Conservation (phyloP, 2,888 invertebrate species). For the Drosophila algonquin region DNA sequence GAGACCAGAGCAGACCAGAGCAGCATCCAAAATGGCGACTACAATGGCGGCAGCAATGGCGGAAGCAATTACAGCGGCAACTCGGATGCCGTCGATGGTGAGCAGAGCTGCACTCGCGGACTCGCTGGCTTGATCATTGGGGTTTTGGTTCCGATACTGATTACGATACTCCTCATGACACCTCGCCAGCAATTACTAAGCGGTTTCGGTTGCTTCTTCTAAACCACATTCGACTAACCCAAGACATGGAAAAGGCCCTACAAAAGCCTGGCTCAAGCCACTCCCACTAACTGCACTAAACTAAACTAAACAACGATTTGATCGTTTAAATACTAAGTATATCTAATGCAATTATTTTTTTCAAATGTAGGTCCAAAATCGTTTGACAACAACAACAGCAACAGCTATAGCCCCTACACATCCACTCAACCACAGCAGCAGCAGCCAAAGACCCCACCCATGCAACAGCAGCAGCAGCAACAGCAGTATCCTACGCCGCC, state of each 20-base stretch:
- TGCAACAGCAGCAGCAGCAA: constrained; percentile 59
- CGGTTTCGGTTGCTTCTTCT: constrained; percentile 68
- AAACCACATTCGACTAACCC: constrained; percentile 61
- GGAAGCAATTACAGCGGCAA: constrained; percentile 29
- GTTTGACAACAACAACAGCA: constrained; percentile 34
- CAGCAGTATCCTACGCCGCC: constrained; percentile 59
- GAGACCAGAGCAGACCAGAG: constrained; percentile 35
- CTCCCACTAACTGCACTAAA: constrained; percentile 68
- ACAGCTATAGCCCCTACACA: constrained; percentile 52
- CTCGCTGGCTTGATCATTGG: constrained; percentile 61
- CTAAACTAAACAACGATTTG: constrained; percentile 16
- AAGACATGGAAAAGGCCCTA: constrained; percentile 49
- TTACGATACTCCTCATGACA: constrained; percentile 40
- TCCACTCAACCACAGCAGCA: constrained; percentile 52
- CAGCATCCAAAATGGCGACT: constrained; percentile 22
- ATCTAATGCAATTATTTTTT: neutral
- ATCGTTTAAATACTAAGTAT: neutral
- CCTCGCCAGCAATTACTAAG: constrained; percentile 74
- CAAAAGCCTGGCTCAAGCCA: constrained; percentile 44
- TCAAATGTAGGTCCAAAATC: constrained; percentile 23
- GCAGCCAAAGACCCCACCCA: constrained; percentile 46
- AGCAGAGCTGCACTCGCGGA: constrained; percentile 50
- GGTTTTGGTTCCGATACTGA: constrained; percentile 62
- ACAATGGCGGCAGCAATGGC: constrained; percentile 15
- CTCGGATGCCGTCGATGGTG: constrained; percentile 72